Evolutionary conservation across 2,113 vertebrate species (phyloP).

Genomic region (Apodemus sylvaticus): DNA sequence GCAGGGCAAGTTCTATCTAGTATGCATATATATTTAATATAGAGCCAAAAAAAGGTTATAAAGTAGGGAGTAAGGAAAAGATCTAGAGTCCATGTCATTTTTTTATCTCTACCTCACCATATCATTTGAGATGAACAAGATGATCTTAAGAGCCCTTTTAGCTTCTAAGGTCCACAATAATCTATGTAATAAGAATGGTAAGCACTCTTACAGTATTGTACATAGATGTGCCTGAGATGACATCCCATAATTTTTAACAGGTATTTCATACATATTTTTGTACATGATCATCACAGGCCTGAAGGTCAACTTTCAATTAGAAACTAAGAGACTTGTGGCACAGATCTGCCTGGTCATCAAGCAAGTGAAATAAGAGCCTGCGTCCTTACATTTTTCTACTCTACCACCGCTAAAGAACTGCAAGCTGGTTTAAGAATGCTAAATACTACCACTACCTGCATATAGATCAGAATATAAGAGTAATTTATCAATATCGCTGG

Average conservation of each 20-base stretch:
- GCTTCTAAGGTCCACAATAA: not conserved
- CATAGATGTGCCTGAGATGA: not conserved
- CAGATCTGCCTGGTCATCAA: not conserved
- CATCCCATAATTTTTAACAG: not conserved
- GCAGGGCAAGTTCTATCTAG: not conserved
- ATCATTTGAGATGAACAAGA: not conserved
- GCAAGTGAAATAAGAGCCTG: conserved; percentile 10
- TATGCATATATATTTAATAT: not conserved
- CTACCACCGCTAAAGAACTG: conserved; percentile 14
- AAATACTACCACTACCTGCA: not conserved
- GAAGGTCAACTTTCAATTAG: not conserved
- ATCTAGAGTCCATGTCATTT: not conserved
- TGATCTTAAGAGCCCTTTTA: not conserved
- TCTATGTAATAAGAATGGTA: conserved; percentile 18
- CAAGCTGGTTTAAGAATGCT: conserved; percentile 15
- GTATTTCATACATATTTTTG: conserved; percentile 5
- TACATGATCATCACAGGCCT: not conserved
- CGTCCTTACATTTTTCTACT: not conserved
- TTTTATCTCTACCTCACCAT: not conserved
- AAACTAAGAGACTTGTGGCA: conserved; percentile 16
- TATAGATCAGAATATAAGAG: conserved; percentile 16
- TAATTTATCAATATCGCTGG: not conserved
- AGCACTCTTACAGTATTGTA: not conserved
- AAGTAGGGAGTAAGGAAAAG: not conserved
- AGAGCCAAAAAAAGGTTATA: not conserved